Conservation (phyloP, 23 tunicate genomes). For the Phallusia fumigata region DNA sequence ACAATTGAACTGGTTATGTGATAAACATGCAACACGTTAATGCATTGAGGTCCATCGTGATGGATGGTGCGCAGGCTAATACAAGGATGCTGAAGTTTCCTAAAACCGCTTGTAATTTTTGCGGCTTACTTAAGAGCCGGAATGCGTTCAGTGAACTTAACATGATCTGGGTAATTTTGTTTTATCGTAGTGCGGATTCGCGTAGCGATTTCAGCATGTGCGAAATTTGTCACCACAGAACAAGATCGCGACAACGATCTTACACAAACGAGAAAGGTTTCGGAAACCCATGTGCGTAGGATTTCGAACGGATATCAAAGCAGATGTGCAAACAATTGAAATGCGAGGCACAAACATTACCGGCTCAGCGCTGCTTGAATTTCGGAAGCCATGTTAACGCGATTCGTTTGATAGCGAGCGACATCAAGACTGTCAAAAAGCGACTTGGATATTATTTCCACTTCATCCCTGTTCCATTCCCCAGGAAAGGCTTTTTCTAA, state of each 20-base stretch:
- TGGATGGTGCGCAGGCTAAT: not conserved
- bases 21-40: not conserved
- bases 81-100: not conserved
- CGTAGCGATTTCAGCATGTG: not conserved
- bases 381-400: not conserved
- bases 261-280: not conserved
- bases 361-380: constrained; percentile 1
- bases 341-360: not conserved
- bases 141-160: not conserved
- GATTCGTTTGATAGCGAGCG: not conserved
- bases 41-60: not conserved
- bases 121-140: not conserved
- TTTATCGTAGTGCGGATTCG: not conserved
- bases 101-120: not conserved
- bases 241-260: constrained; percentile 1
- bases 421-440: not conserved
- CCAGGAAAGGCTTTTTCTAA: not conserved
- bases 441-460: not conserved
- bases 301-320: constrained; percentile 4
- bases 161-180: not conserved
- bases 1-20: not conserved
- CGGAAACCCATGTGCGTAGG: constrained; percentile 3
- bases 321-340: not conserved
- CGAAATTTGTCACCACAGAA: constrained; percentile 7
- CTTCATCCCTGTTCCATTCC: not conserved